Evolutionary conservation across 2,797 vertebrate species (phyloP), one percentile per base, ranked within the genome.

Genomic region (Triplophysa yarkandensis): DNA sequence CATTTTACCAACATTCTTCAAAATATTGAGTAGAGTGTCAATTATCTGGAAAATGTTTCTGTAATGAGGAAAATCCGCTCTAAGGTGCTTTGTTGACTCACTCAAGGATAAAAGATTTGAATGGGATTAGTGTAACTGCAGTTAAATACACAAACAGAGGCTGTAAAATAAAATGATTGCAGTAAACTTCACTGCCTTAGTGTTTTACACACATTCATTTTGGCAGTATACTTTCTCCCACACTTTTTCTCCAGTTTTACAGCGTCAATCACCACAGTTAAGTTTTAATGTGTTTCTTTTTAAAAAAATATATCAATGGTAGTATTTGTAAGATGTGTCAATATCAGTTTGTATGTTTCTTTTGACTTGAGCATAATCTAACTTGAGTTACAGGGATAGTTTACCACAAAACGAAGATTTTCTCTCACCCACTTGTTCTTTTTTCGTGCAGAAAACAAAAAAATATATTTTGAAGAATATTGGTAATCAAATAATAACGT

Each of bases 51-150:
- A 39, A 19, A 62, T 58, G 23, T 58, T 23, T 8, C 21, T 28
- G 55, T 58, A 74, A 67, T 74, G 55, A 32, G 46, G 36, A 2
- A 62, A 39, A 52, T 63, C 62, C 65, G 66, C 64, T 71, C 25
- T 71, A 25, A 4, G 43, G 14, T 16, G 30, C 41, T 54, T n/a
- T 66, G 68, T 32, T 68, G 64, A 54, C 19, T 52, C 44, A 63
- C 6, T 11, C 27, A 43, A 6, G 34, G 36, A 72, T 67, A 46
- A 66, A 61, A 68, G 74, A 68, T 60, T 48, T 50, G n/a, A 44
- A 13, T 16, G 50, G 55, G 34, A 74, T 74, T 62, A 48, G 61
- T 44, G 63, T 69, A 65, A 34, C 14, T 46, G 25, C 19, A 67
- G 14, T 52, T 6, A 61, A 44, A 48, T 5, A 36, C 43, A 46